Percentiles rank a stretch among this genome's conserved stretches.
Conservation (phyloP, 2,888 invertebrate species). For the Lingula anatina region DNA sequence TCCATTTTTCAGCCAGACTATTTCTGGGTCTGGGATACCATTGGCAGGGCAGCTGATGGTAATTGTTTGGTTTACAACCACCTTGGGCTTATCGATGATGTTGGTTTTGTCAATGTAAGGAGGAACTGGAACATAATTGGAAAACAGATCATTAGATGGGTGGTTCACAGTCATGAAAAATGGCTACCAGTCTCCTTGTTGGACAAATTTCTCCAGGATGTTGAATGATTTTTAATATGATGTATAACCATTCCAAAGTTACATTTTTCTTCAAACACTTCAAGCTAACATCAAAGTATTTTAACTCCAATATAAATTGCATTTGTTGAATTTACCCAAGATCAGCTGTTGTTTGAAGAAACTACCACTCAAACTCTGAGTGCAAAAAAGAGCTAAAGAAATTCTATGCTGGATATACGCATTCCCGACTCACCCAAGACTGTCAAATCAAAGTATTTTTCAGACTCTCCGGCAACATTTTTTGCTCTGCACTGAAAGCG, state of each 20-base stretch:
- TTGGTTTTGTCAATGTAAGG: constrained; percentile 30
- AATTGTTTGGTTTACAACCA: constrained; percentile 35
- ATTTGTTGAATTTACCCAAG: too few relatives aligned
- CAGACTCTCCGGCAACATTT: constrained; percentile 53
- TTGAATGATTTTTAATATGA: too few relatives aligned
- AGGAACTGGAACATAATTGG: constrained; percentile 34
- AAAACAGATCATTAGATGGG: too few relatives aligned
- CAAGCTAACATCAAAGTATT: not conserved
- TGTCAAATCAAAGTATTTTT: constrained; percentile 53
- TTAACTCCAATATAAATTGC: too few relatives aligned
- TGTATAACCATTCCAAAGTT: too few relatives aligned
- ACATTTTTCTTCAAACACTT: too few relatives aligned
- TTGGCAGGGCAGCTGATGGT: constrained; percentile 43
- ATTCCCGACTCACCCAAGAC: constrained; percentile 58
- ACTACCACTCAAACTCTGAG: too few relatives aligned
- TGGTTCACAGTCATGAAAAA: too few relatives aligned
- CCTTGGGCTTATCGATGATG: constrained; percentile 24
- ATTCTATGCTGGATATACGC: not conserved
- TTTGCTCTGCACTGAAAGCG: constrained; percentile 53
- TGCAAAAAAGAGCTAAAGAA: not conserved
- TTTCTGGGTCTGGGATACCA: constrained; percentile 41
- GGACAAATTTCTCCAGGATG: too few relatives aligned
- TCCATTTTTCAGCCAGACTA: constrained; percentile 41
- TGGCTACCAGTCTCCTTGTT: too few relatives aligned
- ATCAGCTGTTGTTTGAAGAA: too few relatives aligned